Evolutionary conservation across 2,113 vertebrate species (phyloP), one percentile per base, ranked within the genome.

Genomic region (Lycaon pictus): DNA sequence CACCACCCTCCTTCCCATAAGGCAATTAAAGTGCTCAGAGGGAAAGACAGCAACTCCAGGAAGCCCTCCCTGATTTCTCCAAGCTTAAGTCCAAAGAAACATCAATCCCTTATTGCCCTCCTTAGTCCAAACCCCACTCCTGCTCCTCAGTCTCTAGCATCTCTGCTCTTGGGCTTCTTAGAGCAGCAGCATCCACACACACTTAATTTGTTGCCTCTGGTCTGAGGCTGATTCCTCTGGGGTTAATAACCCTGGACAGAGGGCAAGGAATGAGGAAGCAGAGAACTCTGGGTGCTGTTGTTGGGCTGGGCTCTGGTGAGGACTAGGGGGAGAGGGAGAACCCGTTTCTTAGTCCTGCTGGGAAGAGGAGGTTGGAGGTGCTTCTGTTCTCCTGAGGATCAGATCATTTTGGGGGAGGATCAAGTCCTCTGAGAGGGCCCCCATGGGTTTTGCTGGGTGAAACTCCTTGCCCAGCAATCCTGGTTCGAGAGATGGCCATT

Each of bases 141-240:
- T 58, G 72, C 25, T 69, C 10, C 15, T 17, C 29, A 0, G 2
- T 35, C n/a, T 10, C 74, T 16, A 15, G n/a, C 0, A 0, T 48
- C 37, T 77, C 43, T 55, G 3, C 35, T 29, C 0, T 2, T 1
- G 43, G 43, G 69, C 60, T 48, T 23, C 22, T 13, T 12, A 56
- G 48, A 92, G 51, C 48, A 17, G 19, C 0, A 0, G 2, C 20
- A 17, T 43, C 23, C 2, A 25, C 0, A 27, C 48, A 29, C 22
- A 9, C 84, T 0, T 15, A 7, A 11, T n/a, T 51, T n/a, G 23
- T 29, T 32, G 71, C 48, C 37, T 93, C 72, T 43, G 87, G 8
- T 80, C 37, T 74, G 74, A 56, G 51, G 22, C 83, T 69, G 48
- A 9, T 11, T 86, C 48, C 20, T 83, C 37, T 3, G n/a, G 35